A percentile compares a stretch with the other conserved stretches of the same genome.
Evolutionary conservation across 2,888 invertebrate genomes (phyloP).

Genomic region (Heliconius charithonia): DNA sequence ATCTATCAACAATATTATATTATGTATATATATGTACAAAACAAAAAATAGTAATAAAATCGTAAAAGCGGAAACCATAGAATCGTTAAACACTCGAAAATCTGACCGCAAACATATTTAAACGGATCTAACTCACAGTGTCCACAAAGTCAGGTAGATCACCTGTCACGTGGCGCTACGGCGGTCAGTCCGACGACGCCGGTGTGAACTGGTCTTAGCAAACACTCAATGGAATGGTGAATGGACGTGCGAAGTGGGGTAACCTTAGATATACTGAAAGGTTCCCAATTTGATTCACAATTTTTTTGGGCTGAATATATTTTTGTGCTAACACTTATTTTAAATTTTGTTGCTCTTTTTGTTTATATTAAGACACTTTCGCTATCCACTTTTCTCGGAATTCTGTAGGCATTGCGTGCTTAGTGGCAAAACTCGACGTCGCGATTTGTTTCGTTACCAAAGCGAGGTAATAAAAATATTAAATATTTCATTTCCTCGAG

Average conservation of each 20-base stretch:
- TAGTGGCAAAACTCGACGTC: too few species aligned
- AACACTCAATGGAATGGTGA: slow-evolving; percentile 70
- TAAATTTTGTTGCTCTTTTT: too few species aligned
- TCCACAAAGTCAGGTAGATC: slow-evolving; percentile 68
- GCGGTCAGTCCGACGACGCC: slow-evolving; percentile 64
- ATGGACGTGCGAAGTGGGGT: slow-evolving; percentile 62
- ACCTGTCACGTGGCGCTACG: slow-evolving; percentile 66
- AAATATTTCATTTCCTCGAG: too few species aligned
- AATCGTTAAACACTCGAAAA: slow-evolving; percentile 54
- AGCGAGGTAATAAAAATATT: too few species aligned
- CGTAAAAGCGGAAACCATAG: slow-evolving; percentile 48
- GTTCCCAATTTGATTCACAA: slow-evolving; percentile 12
- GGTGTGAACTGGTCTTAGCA: slow-evolving; percentile 71
- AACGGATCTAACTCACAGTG: slow-evolving; percentile 56
- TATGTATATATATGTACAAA: background rate
- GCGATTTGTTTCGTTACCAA: too few species aligned
- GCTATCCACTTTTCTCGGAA: background rate
- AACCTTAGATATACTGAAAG: slow-evolving; percentile 31
- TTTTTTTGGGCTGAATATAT: background rate
- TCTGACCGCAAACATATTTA: slow-evolving; percentile 52
- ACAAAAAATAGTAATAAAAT: slow-evolving; percentile 39
- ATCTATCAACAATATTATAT: background rate
- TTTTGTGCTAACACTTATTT: too few species aligned
- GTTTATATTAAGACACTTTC: too few species aligned
- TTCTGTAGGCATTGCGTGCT: too few species aligned